Evolutionary conservation across 2,113 vertebrate species (phyloP).

Genomic region (Otocyon megalotis): DNA sequence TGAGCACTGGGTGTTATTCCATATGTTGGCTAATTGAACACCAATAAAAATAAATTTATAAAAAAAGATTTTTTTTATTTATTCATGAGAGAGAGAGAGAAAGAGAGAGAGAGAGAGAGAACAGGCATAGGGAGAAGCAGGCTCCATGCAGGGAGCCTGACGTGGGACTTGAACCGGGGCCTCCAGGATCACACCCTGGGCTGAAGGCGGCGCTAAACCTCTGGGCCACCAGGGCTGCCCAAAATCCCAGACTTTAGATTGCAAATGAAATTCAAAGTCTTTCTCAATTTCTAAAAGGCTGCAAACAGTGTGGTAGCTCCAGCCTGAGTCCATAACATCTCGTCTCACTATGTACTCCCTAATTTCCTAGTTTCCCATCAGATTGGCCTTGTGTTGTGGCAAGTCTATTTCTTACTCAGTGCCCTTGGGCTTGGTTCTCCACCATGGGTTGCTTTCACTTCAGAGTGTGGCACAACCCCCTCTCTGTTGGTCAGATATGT

Average conservation of each 20-base stretch:
- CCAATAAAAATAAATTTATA: too few species aligned
- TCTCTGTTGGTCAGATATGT: neutral
- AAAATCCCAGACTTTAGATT: neutral
- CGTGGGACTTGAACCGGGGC: too few species aligned
- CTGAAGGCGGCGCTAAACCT: too few species aligned
- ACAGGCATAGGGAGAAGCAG: too few species aligned
- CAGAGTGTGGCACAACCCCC: accelerated
- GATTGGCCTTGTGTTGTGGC: neutral
- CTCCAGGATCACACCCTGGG: too few species aligned
- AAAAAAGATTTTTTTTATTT: too few species aligned
- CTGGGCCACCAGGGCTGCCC: too few species aligned
- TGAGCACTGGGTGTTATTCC: too few species aligned
- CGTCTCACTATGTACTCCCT: accelerated
- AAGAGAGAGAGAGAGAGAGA: too few species aligned
- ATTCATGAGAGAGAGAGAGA: too few species aligned
- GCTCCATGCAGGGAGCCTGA: too few species aligned
- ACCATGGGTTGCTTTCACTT: neutral
- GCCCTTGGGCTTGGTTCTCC: neutral
- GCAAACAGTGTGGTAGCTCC: accelerated
- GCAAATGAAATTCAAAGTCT: neutral
- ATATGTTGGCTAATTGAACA: too few species aligned
- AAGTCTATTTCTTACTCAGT: neutral
- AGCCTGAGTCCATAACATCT: neutral
- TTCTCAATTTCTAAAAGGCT: neutral
- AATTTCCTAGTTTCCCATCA: neutral